Evolutionary conservation across 2,113 vertebrate genomes (phyloP).

Genomic region (Ailurus styani): DNA sequence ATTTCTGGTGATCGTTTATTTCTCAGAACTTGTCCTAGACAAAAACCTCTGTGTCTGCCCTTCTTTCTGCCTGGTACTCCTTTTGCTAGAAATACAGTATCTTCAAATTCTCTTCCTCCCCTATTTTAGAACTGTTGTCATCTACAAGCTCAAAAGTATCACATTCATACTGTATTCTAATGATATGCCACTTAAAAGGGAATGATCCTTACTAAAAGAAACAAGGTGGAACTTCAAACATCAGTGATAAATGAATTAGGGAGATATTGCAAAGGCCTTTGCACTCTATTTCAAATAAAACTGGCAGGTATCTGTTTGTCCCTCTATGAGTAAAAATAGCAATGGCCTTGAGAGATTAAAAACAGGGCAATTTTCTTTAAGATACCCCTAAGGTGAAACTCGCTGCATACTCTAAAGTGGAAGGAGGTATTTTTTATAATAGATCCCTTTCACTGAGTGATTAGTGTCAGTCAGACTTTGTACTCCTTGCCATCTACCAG

Average conservation of each 20-base stretch:
- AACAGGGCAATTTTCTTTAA: background rate
- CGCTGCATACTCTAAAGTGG: background rate
- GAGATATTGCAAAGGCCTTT: background rate
- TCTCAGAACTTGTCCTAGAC: background rate
- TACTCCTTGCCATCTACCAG: background rate
- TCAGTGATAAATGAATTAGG: background rate
- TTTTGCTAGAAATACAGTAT: background rate
- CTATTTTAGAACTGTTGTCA: background rate
- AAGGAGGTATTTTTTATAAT: background rate
- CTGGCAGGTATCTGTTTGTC: background rate
- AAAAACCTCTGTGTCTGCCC: background rate
- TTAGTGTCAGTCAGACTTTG: background rate
- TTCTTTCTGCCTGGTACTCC: background rate
- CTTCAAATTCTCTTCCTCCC: background rate
- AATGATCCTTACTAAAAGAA: background rate
- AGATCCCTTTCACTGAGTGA: background rate
- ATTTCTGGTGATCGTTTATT: background rate
- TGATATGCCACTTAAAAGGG: background rate
- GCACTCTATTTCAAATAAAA: background rate
- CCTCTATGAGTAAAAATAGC: background rate
- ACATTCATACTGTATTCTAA: background rate
- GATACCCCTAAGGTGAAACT: background rate
- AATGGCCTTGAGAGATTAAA: background rate
- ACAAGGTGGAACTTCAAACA: background rate
- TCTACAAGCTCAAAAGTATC: background rate